Percentiles rank a stretch among this genome's conserved stretches.
Conservation (phyloP, 2,113 vertebrate genomes). For the Labrus mixtus region DNA sequence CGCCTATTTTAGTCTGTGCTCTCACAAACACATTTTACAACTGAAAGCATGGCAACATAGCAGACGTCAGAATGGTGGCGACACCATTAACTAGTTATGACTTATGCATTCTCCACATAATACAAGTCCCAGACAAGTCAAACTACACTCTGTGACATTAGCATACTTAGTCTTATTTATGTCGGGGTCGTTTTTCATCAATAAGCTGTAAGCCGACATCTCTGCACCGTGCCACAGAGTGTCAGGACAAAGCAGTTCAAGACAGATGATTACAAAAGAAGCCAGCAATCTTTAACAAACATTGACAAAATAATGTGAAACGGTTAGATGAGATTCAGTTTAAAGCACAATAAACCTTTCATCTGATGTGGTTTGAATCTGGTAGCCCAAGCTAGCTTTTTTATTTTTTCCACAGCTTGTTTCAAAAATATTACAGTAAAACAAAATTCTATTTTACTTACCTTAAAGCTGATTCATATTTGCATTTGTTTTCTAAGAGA, state of each 20-base stretch:
- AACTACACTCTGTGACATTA: slow-evolving; percentile 8
- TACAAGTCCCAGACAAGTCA: slow-evolving; percentile 8
- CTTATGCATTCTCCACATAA: slow-evolving; percentile 30
- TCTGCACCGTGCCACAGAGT: neutral
- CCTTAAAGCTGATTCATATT: no score
- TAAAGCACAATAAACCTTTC: no score
- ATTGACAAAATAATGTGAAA: no score
- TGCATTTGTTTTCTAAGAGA: no score
- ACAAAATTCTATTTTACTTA: no score
- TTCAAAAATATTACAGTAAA: no score
- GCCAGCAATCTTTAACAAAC: no score
- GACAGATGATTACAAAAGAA: neutral
- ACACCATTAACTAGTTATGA: slow-evolving; percentile 22
- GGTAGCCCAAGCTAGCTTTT: no score
- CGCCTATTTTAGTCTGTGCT: slow-evolving; percentile 29
- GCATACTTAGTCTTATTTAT: slow-evolving; percentile 13
- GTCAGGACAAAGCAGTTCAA: neutral
- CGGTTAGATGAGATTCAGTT: no score
- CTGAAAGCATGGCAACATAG: slow-evolving; percentile 1
- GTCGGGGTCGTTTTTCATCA: slow-evolving; percentile 15
- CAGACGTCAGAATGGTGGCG: slow-evolving; percentile 13
- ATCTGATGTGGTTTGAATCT: no score
- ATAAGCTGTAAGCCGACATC: neutral
- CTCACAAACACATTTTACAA: slow-evolving; percentile 50
- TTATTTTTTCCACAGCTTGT: no score